Percentiles rank a stretch among this genome's conserved stretches.
Conservation (phyloP, 2,888 invertebrate genomes). For the Tiliacea citrago region DNA sequence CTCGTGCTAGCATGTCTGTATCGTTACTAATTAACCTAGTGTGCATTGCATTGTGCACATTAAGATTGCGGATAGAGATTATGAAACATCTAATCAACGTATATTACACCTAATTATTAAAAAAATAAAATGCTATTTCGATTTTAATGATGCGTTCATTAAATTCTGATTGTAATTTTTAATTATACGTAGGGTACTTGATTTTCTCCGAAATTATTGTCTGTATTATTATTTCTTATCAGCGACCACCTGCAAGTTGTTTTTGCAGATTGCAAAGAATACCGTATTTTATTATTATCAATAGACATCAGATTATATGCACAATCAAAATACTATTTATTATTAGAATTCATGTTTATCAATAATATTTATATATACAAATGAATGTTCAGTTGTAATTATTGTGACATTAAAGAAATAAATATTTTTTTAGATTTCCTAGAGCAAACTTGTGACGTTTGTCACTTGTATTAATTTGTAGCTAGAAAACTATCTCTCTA, state of each 20-base stretch:
- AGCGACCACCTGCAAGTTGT: slow-evolving; percentile 1
- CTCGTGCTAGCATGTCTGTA: slow-evolving; percentile 62
- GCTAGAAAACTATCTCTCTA: too few relatives aligned
- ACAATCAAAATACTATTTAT: too few relatives aligned
- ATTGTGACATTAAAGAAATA: too few relatives aligned
- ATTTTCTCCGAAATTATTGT: slow-evolving; percentile 2
- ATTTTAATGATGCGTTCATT: slow-evolving; percentile 34
- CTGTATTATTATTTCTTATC: slow-evolving; percentile 5
- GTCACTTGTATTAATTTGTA: too few relatives aligned
- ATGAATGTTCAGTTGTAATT: too few relatives aligned
- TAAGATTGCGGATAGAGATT: slow-evolving; percentile 53
- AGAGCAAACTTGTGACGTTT: too few relatives aligned
- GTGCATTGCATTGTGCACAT: slow-evolving; percentile 49
- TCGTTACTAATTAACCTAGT: slow-evolving; percentile 58
- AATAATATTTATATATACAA: too few relatives aligned
- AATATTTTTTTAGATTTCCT: too few relatives aligned
- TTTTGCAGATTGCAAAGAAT: background rate
- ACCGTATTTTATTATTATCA: background rate
- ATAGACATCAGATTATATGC: too few relatives aligned
- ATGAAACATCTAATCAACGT: slow-evolving; percentile 43
- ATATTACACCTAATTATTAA: slow-evolving; percentile 30
- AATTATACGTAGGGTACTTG: too few relatives aligned
- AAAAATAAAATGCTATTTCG: slow-evolving; percentile 25
- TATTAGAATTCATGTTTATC: too few relatives aligned
- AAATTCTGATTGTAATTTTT: background rate